Evolutionary conservation across 1,140 invertebrate genomes (phyloP), one percentile per base, ranked within the genome.

Genomic region (Drosophila pachea): DNA sequence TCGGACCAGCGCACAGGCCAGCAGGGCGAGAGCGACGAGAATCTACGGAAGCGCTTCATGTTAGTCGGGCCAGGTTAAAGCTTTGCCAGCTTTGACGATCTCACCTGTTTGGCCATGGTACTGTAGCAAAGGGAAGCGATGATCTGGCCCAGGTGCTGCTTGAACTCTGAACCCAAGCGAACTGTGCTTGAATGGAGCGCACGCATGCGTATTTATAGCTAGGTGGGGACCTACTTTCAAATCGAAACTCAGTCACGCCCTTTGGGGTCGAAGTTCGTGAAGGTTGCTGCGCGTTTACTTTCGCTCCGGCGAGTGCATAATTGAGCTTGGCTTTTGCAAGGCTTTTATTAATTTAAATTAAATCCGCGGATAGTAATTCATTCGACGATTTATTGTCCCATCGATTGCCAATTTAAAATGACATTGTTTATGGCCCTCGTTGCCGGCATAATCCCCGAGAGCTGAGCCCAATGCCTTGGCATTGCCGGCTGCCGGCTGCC

Each of bases 361-460:
- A 74, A 74, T 50, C 72, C 64, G 64, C 62, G 53, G 67, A 73
- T 74, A 75, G 78, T 86, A 86, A 86, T 73, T 86, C 78, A 86
- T 86, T 82, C 71, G 66, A 75, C 68, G 68, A 86, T 83, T 83
- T 84, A 83, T 73, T 78, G 79, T 84, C 68, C 55, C 78, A 77
- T 74, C 68, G 77, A 73, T 82, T 68, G 81, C 81, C 82, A 86
- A 86, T 86, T 86, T 86, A 86, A 86, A 86, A 60, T 79, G 78
- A 68, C 82, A 86, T 84, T 78, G 82, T 86, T 86, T 82, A 86
- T 86, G 76, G 62, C 69, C 68, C 35, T 7, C 7, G 53, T 32
- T 36, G 38, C 47, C 72, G 73, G 67, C 72, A 76, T 86, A 86
- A 86, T 86, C 77, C 68, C 73, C 47, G 62, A 36, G 9, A 59